Evolutionary conservation across 2,113 vertebrate genomes (phyloP).

Genomic region (Agapornis roseicollis): DNA sequence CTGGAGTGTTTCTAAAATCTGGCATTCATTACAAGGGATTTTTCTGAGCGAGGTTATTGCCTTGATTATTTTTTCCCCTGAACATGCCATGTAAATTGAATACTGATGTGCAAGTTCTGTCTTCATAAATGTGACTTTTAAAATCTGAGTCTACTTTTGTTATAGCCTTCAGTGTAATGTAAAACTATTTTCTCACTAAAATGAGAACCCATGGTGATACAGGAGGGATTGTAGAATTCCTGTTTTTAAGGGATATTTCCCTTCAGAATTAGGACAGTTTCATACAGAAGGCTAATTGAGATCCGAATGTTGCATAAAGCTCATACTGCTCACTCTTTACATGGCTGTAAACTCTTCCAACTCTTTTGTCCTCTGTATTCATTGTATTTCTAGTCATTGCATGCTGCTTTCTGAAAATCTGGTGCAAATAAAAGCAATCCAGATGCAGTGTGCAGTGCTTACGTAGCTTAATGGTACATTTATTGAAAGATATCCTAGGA

Average conservation of each 20-base stretch:
- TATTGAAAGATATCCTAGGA: neutral
- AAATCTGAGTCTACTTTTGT: neutral
- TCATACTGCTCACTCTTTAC: neutral
- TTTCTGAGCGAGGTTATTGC: constrained; percentile 21
- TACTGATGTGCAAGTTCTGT: constrained; percentile 56
- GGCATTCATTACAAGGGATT: constrained; percentile 62
- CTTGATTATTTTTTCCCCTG: constrained; percentile 56
- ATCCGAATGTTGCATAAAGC: neutral
- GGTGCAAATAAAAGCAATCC: neutral
- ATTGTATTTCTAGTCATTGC: neutral
- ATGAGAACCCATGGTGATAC: neutral
- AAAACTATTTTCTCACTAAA: constrained; percentile 8
- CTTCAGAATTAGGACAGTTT: neutral
- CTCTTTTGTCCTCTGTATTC: neutral
- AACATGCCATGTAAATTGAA: constrained; percentile 63
- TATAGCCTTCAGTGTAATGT: neutral
- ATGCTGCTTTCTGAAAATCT: neutral
- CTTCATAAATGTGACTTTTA: neutral
- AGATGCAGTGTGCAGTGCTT: neutral
- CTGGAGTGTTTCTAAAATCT: constrained; percentile 51
- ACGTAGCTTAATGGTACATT: neutral
- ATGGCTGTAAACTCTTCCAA: neutral
- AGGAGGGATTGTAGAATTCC: neutral
- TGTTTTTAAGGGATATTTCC: neutral
- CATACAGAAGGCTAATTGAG: neutral